Conservation (phyloP, 92 coral and sea anemone genomes). For the Anthopleura xanthogrammica region DNA sequence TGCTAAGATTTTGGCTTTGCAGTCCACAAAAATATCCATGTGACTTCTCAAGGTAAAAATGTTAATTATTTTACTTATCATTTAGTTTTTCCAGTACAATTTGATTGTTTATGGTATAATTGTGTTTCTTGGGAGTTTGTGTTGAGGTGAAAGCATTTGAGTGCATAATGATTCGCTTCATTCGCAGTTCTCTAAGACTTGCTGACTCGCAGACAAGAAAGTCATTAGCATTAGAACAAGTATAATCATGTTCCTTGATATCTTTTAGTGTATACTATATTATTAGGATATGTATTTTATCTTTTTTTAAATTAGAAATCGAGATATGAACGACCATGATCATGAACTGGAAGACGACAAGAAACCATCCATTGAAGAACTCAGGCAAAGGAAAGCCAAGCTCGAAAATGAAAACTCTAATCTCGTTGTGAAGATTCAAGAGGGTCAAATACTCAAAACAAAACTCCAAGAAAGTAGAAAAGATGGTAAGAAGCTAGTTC, state of each 20-base stretch:
- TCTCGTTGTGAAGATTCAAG: constrained; percentile 14
- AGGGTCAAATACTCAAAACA: constrained; percentile 59
- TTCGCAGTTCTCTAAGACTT: too few species aligned
- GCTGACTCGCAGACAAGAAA: too few species aligned
- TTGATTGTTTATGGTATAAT: background rate
- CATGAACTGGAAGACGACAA: background rate
- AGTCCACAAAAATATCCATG: background rate
- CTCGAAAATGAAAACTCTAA: constrained; percentile 19
- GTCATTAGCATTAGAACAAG: background rate
- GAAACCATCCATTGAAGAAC: constrained; percentile 7
- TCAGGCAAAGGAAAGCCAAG: constrained; percentile 6
- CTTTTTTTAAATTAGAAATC: background rate
- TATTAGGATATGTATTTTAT: background rate
- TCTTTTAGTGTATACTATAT: too few species aligned
- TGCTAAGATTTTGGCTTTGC: too few species aligned
- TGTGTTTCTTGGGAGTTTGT: background rate
- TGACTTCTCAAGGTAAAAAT: background rate
- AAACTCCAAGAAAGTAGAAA: constrained; percentile 58
- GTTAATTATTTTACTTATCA: background rate
- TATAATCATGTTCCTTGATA: background rate
- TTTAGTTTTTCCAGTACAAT: background rate
- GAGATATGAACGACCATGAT: constrained; percentile 21
- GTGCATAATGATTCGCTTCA: background rate
- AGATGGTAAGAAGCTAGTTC: constrained; percentile 53
- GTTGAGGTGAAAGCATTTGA: background rate